A percentile compares a stretch with the other conserved stretches of the same genome.
Conservation (phyloP, 1,140 invertebrate genomes). For the Cepaea nemoralis region DNA sequence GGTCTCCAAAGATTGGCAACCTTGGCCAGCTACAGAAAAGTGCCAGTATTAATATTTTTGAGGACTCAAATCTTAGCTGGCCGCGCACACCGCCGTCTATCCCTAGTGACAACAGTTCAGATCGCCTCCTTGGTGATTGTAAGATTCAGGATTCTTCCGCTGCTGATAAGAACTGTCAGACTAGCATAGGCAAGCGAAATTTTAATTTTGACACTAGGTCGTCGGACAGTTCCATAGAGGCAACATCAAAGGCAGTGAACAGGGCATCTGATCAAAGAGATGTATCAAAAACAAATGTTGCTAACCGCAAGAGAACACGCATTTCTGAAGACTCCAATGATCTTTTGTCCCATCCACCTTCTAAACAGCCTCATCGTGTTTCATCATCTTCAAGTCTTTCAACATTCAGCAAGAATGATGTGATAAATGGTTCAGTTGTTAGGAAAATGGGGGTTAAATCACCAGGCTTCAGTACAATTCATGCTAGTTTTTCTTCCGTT, state of each 20-base stretch:
- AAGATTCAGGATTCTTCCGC: conserved; percentile 33
- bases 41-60: conserved; percentile 5
- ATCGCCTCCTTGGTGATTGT: conserved; percentile 36
- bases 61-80: conserved; percentile 45
- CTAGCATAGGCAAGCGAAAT: conserved; percentile 30
- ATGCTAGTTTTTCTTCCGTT: conserved; percentile 15
- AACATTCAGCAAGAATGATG: conserved; percentile 37
- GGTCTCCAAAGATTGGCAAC: background rate
- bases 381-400: conserved; percentile 48
- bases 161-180: conserved; percentile 24
- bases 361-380: conserved; percentile 39
- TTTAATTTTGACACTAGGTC: conserved; percentile 39
- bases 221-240: conserved; percentile 54
- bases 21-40: background rate
- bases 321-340: conserved; percentile 27
- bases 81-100: conserved; percentile 22
- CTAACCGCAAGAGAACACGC: conserved; percentile 59
- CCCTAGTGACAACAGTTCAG: conserved; percentile 41
- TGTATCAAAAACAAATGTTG: conserved; percentile 62
- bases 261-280: conserved; percentile 55
- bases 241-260: conserved; percentile 44
- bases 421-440: conserved; percentile 46
- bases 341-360: conserved; percentile 9
- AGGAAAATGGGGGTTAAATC: conserved; percentile 40
- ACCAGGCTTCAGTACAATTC: background rate